phyloP scores from a whole-genome alignment of 1,140 invertebrate genomes.

The Theocolax elegans region DNA sequence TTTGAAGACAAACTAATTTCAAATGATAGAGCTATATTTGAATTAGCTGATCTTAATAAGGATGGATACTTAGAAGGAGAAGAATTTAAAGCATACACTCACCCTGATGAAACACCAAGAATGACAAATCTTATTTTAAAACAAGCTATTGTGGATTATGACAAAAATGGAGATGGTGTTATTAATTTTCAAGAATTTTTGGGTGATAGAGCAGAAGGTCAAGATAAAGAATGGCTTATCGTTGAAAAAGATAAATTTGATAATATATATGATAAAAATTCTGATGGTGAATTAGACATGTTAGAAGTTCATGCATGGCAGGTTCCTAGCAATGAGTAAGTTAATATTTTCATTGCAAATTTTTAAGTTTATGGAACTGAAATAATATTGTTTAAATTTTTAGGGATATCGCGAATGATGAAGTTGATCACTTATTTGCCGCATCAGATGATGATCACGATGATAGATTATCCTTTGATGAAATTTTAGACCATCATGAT shows the following conservation, averaged over 20 bases:
- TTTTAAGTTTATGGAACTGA: constrained; percentile 27
- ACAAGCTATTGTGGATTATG: constrained; percentile 87
- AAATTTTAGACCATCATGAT: constrained; percentile 90
- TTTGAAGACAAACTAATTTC: constrained; percentile 70
- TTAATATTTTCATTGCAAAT: constrained; percentile 42
- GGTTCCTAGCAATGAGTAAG: constrained; percentile 90
- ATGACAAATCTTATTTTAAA: constrained; percentile 89
- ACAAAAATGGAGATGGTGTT: constrained; percentile 83
- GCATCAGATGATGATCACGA: constrained; percentile 91
- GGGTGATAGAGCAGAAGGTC: constrained; percentile 77
- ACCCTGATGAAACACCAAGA: constrained; percentile 91
- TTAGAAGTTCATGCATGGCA: constrained; percentile 91
- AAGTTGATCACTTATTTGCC: constrained; percentile 91
- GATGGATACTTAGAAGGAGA: constrained; percentile 81
- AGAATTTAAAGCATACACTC: constrained; percentile 91
- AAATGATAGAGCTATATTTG: constrained; percentile 89
- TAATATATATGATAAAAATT: constrained; percentile 86
- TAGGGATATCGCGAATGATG: constrained; percentile 88
- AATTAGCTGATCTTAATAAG: constrained; percentile 85
- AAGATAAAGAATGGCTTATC: constrained; percentile 85
- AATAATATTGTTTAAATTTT: constrained; percentile 42
- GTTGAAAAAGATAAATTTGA: constrained; percentile 93
- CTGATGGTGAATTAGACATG: constrained; percentile 83
- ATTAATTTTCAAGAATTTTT: constrained; percentile 88
- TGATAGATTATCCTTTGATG: constrained; percentile 82